These are phyloP conservation scores for Trogon surrucura DNA, from an alignment of 2,113 vertebrate genomes.

Conservation along the genomic window DNA sequence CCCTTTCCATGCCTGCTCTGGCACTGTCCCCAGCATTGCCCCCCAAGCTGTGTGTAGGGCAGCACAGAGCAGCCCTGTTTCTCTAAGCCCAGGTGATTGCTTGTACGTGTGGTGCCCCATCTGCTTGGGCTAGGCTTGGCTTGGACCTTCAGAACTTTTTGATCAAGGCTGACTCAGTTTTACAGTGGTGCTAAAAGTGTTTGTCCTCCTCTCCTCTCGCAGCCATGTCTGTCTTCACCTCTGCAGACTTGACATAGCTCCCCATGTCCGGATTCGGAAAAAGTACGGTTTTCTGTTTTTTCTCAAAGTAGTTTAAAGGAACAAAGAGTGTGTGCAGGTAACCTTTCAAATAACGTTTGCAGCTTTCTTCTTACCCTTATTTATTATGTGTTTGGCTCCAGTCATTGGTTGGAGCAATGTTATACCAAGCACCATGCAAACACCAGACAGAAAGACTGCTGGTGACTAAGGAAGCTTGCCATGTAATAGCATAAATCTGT, in stretches of 20 bases:
- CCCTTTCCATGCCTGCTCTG: not conserved
- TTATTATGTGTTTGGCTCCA: conserved; percentile 13
- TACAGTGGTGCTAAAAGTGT: not conserved
- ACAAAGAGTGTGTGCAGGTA: not conserved
- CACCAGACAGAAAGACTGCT: not conserved
- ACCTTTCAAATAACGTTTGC: not conserved
- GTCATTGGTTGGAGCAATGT: not conserved
- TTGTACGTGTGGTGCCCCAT: rapidly evolving
- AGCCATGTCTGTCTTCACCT: not conserved
- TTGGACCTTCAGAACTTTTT: not conserved
- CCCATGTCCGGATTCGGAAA: not conserved
- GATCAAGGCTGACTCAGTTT: not conserved
- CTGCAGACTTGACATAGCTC: not conserved
- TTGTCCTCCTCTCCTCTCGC: not conserved
- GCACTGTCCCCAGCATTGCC: not conserved
- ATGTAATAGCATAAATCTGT: not conserved
- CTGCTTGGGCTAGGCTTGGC: not conserved
- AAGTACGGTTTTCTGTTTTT: not conserved
- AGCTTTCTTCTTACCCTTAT: conserved; percentile 1
- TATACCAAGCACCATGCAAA: not conserved
- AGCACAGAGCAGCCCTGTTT: not conserved
- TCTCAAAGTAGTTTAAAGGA: not conserved
- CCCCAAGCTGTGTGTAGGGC: no score
- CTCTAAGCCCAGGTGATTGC: not conserved
- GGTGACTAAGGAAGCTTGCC: not conserved